Percentiles rank a stretch among this genome's conserved stretches.
phyloP scores from a whole-genome alignment of 2,888 invertebrate species.

The Leptothorax acervorum region DNA sequence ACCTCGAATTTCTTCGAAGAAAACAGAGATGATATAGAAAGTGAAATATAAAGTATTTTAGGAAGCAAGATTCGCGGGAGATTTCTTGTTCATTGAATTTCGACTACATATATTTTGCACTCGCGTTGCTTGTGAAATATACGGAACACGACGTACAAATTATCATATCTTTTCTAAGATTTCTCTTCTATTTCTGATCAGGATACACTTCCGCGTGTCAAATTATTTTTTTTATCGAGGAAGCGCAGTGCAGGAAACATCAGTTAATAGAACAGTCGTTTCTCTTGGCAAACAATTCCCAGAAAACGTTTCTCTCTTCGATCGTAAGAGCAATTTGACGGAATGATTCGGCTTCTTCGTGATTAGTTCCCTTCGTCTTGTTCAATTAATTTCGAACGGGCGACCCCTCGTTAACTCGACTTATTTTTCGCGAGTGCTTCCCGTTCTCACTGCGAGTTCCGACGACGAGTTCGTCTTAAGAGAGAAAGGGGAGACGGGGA shows the following conservation, averaged over 20 bases:
- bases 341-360: slow-evolving; percentile 19
- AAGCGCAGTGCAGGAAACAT: not conserved
- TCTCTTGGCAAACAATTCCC: not conserved
- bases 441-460: slow-evolving; percentile 50
- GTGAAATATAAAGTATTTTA: not conserved
- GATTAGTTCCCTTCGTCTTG: slow-evolving; percentile 11
- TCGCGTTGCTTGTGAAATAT: not conserved
- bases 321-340: slow-evolving; percentile 12
- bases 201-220: not conserved
- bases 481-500: slow-evolving; percentile 19
- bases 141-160: not conserved
- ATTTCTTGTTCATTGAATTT: not conserved
- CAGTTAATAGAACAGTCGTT: not conserved
- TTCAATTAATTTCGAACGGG: not conserved
- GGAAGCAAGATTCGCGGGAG: not conserved
- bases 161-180: not conserved
- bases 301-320: not conserved
- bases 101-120: not conserved
- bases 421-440: slow-evolving; percentile 43
- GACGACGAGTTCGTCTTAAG: not conserved
- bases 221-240: not conserved
- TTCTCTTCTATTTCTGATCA: not conserved
- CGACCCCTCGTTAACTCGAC: not conserved
- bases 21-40: not conserved
- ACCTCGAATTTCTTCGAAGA: not conserved